Base-by-base conservation (phyloP, 2,797 vertebrate genomes). In the Acanthiza pusilla region DNA sequence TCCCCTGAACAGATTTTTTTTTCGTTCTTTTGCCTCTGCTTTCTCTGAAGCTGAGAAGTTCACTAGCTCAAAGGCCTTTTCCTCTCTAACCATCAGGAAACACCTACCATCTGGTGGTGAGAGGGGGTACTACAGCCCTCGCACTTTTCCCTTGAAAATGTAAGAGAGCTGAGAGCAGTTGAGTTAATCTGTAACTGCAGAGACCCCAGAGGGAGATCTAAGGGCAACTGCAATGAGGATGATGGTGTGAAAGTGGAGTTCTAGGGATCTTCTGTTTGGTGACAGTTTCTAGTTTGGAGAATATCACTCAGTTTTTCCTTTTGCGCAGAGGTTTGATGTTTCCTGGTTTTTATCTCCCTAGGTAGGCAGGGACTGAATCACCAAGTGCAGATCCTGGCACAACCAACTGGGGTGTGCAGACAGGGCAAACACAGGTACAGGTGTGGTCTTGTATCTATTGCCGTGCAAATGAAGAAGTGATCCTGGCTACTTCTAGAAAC, bases 51-150 rank as follows among this genome's bases (percentile, higher is more conserved):
- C 9, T 51, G 71, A 68, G 38, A 38, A 38, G 17, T 40, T 88
- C 36, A 40, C 19, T 4, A 4, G 36, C 43, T 78, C 14, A 32
- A 63, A 77, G 18, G 13, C 29, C 25, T 30, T 1, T 71, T 71
- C 32, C 5, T 11, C 16, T 62, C 43, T 42, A 63, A 17, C 26
- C 23, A 23, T 63, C 45, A 43, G 86, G 38, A 51, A 78, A 34
- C 78, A 70, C 16, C 62, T 78, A 14, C 92, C 95, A 87, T 79
- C 92, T 92, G 1, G 43, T 91, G 92, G 92, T 75, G 60, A 79
- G 43, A 84, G 55, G 40, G 27, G 80, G 32, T 75, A 88, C 22
- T 75, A 20, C 95, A 96, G 34, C 55, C 19, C 16, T 58, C 3
- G 43, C 26, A 8, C 25, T 43, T 70, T 45, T 40, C 22, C 25